Base-by-base conservation (phyloP, 2,113 vertebrate genomes). In the Pristiophorus japonicus region DNA sequence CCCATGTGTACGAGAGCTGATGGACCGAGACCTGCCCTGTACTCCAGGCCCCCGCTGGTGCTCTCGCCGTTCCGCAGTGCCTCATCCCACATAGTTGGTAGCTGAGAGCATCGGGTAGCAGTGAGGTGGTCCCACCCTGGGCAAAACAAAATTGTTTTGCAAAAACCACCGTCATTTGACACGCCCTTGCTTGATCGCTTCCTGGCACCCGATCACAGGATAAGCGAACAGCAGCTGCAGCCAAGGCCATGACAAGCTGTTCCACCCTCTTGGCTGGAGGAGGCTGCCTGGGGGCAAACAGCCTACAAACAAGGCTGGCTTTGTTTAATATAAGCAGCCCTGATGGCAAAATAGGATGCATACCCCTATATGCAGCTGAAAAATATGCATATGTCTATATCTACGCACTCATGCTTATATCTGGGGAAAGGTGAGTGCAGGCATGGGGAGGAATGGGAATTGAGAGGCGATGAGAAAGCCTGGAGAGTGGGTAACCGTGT, bases 201-300 rank as follows among this genome's bases (percentile, higher is more conserved):
- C 93, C 66, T 94, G 93, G 93, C 93, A 73, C 16, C 93, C 27
- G 65, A 94, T 94, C 93, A 94, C 22, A 94, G 65, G 65, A 51
- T 16, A 38, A 38, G 22, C 1, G 22, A 67, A 45, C 92, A 24
- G 38, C 93, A 94, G 62, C 91, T 94, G 91, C 91, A 63, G 24
- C 42, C 65, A 45, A 62, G 42, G 65, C 93, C 90, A 63, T 4
- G 62, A 34, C 93, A 94, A 70, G 24, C 42, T 51, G 42, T 70
- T 94, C 93, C 93, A 16, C 93, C 93, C 93, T 94, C 65, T 47
- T 70, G 93, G 93, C 93, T 30, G 88, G 55, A 63, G 88, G 65
- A 94, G 93, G 24, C 3, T 51, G 93, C 93, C 93, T 51, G 42
- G 27, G 38, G 65, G 62, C 63, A 70, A 30, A n/a, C 93, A 70